Evolutionary conservation across 2,113 vertebrate genomes (phyloP), one percentile per base, ranked within the genome.

Genomic region (Epinephelus moara): DNA sequence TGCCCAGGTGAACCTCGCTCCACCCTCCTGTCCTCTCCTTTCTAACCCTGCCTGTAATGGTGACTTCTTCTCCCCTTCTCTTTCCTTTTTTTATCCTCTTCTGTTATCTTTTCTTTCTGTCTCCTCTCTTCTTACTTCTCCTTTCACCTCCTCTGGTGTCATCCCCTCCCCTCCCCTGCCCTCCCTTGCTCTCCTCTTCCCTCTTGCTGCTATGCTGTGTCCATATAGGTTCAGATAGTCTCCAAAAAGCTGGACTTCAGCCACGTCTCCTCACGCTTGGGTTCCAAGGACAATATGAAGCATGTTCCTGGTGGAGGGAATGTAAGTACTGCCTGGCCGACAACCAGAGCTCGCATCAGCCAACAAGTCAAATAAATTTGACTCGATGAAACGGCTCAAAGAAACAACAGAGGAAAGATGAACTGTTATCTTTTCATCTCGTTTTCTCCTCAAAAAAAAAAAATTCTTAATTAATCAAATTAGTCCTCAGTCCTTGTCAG

Each of bases 251-350:
- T 97, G 95, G 99, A 97, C 97, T 99, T 98, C 97, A 99, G 97
- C 96, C 98, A 99, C 92, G 94, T 99, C 95, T 96, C 97, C 82
- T 98, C 98, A 92, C 98, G 98, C 96, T 98, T 98, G 96, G 98
- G 98, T 91, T 99, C 98, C 96, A 99, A 99, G 97, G 98, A 99
- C 95, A 99, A 99, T 97, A 97, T 99, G 95, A 99, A 99, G 97
- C 98, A 99, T 96, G 96, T 99, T 95, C 98, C 98, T 96, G 98
- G 98, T 96, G 98, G 98, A 96, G 98, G 98, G 96, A 99, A 99
- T 95, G 98, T 99, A 97, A 99, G 98, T 99, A 98, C 95, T 66
- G 92, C 33, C 82, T 49, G 81, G 85, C 55, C 81, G 17, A 55
- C 19, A 23, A 57, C 37, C 75, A 61, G 76, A 78, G 80, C 64